Base-by-base conservation (phyloP, 2,113 vertebrate species). In the Perca schrenkii region DNA sequence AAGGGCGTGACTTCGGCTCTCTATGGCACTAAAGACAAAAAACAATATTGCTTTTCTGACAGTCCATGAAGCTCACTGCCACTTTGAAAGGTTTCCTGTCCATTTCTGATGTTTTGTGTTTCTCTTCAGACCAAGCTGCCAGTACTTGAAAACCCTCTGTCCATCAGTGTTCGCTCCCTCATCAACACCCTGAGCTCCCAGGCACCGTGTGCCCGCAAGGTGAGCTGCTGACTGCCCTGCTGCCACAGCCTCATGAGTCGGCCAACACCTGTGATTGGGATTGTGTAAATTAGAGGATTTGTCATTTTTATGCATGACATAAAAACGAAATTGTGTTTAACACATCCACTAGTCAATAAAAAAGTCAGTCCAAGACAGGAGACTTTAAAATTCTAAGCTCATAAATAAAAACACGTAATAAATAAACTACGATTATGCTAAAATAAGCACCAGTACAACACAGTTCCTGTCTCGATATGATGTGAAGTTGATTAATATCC, bases 61-160 rank as follows among this genome's bases (percentile, higher is more conserved):
- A 1, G 19, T 19, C 13, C n/a, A 3, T 28, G 8, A 5, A 6
- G 60, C 4, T 0, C 6, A 16, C 19, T 25, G 58, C 22, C 5
- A 16, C 28, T 14, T 2, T 11, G 6, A 3, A 25, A 16, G 6
- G 11, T 28, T 61, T 4, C 5, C 28, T 10, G 6, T 64, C 50
- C 3, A 2, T 53, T 34, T 68, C 54, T 77, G 15, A 14, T 74
- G 12, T 57, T 2, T 4, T 77, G 13, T 80, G 15, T 82, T 34
- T 47, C 11, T 76, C 11, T 79, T 8, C 77, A 96, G 95, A 92
- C 92, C 6, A 94, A 92, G 63, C 92, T 93, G 62, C 95, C 93
- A 1, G 82, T 74, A 34, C 92, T 96, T 47, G 92, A 95, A 17
- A 96, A 84, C 74, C 73, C 88, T 10, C 82, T 94, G 28, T 96